These are phyloP conservation scores for Stenchaetothrips biformis DNA, from an alignment of 2,888 invertebrate genomes.

Conservation along the genomic window DNA sequence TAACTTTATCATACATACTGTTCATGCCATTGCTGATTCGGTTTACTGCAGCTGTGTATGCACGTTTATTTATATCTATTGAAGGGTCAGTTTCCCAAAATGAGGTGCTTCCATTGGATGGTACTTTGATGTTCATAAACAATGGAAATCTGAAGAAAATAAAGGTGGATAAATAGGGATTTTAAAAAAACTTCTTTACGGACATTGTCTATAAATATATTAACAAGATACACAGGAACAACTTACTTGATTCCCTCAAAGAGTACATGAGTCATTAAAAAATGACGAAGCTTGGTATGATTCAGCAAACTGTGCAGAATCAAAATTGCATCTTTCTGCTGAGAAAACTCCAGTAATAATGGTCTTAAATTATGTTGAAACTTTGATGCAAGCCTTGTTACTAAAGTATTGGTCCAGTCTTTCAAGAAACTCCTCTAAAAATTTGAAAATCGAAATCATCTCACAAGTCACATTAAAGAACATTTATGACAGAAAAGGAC, in stretches of 20 bases:
- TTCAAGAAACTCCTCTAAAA: neutral
- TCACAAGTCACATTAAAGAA: conserved; percentile 4
- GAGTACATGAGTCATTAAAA: neutral
- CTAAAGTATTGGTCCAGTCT: neutral
- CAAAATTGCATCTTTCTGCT: neutral
- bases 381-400: neutral
- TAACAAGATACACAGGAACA: neutral
- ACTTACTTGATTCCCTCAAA: conserved; percentile 8
- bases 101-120: neutral
- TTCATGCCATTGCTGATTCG: neutral
- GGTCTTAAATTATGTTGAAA: conserved; percentile 15
- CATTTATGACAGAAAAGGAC: conserved; percentile 19
- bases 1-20: neutral
- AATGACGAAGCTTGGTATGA: neutral
- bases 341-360: neutral
- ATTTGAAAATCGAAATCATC: neutral
- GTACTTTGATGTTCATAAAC: neutral
- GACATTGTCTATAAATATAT: neutral
- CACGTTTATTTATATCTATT: neutral
- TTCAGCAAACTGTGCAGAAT: neutral
- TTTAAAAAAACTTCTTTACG: too few relatives aligned
- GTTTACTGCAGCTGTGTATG: neutral
- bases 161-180: neutral
- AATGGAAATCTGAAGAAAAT: neutral
- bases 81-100: neutral